A percentile compares a stretch with the other conserved stretches of the same genome.
Evolutionary conservation across 2,888 invertebrate species (phyloP).

Genomic region (Thymelicus sylvestris): DNA sequence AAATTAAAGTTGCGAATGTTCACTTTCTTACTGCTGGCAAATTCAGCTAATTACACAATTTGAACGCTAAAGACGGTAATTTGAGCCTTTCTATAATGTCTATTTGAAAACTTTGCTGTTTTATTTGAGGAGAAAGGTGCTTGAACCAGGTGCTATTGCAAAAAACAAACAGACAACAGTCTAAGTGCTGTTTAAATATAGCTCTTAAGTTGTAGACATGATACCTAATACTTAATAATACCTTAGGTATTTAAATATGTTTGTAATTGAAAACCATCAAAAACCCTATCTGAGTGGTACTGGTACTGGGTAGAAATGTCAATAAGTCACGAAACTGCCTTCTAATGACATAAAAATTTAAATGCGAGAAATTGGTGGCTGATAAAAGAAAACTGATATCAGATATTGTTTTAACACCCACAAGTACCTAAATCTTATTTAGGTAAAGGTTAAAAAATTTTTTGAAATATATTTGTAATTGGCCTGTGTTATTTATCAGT

Average conservation of each 20-base stretch:
- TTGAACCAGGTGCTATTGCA: constrained; percentile 45
- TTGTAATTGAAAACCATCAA: background rate
- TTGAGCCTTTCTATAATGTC: constrained; percentile 60
- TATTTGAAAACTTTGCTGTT: constrained; percentile 49
- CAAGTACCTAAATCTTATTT: too few relatives aligned
- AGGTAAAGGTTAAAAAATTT: too few relatives aligned
- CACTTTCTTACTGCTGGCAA: constrained; percentile 29
- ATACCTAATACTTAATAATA: background rate
- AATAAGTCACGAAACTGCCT: too few relatives aligned
- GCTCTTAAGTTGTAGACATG: constrained; percentile 11
- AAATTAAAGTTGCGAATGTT: constrained; percentile 32
- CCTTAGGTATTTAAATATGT: constrained; percentile 3
- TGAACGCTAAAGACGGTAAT: constrained; percentile 36
- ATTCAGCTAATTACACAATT: constrained; percentile 25
- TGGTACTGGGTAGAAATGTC: too few relatives aligned
- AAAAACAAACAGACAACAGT: constrained; percentile 50
- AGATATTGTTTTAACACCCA: too few relatives aligned
- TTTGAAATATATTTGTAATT: too few relatives aligned
- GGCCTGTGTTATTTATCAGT: too few relatives aligned
- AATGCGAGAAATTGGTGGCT: too few relatives aligned
- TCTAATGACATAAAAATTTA: too few relatives aligned
- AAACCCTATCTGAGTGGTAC: too few relatives aligned
- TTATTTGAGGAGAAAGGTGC: constrained; percentile 72
- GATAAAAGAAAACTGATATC: too few relatives aligned
- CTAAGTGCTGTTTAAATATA: constrained; percentile 43